phyloP scores from a whole-genome alignment of 2,113 vertebrate species.

The Parus major region DNA sequence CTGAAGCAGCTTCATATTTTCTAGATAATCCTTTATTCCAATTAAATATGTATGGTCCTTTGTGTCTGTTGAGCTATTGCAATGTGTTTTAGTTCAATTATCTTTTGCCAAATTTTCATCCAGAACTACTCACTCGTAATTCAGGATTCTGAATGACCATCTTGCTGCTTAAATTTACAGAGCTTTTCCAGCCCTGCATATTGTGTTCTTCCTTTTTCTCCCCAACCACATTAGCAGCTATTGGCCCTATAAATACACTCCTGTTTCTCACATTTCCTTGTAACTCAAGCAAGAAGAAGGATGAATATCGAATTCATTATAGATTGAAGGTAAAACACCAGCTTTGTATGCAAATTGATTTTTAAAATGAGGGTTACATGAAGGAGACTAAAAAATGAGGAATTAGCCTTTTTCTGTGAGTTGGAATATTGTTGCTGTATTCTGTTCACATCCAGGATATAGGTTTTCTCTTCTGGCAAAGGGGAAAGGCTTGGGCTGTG shows the following conservation, averaged over 20 bases:
- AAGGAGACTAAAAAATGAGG: background rate
- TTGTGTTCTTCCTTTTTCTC: background rate
- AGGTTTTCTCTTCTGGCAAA: background rate
- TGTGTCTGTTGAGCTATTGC: background rate
- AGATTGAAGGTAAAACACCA: background rate
- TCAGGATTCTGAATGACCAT: background rate
- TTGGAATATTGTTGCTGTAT: background rate
- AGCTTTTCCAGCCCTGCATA: background rate
- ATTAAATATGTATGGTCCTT: background rate
- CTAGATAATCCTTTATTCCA: background rate
- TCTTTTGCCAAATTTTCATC: background rate
- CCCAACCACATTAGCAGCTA: background rate
- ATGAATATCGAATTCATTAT: rapidly evolving
- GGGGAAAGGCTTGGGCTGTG: rapidly evolving
- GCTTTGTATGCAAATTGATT: background rate
- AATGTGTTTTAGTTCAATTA: background rate
- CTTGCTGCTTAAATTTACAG: background rate
- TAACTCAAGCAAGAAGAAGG: background rate
- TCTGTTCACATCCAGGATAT: background rate
- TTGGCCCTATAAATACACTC: background rate
- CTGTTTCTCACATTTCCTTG: background rate
- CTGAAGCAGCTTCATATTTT: background rate
- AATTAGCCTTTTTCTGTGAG: background rate
- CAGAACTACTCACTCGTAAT: background rate
- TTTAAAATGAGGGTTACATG: background rate